Evolutionary conservation across 2,888 invertebrate genomes (phyloP), one percentile per base, ranked within the genome.

Genomic region (Cephonodes hylas): DNA sequence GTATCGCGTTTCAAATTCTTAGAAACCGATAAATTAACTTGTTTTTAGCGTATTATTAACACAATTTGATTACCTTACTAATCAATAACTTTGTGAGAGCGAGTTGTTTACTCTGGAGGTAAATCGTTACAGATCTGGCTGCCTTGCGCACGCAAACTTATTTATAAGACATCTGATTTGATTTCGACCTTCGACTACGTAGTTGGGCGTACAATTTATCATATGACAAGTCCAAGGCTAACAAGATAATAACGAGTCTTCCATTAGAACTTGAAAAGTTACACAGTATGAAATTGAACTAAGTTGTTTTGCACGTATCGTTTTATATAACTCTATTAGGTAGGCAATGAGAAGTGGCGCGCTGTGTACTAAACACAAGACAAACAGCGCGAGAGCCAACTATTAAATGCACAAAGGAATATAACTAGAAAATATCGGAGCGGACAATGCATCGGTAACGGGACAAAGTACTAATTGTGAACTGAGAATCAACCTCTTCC

Each of bases 391-490:
- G 83, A 84, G 83, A 86, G 82, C 75, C 76, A 81, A 75, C 80
- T 77, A 86, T 87, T 86, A 77, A 83, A 77, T 77, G 76, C 81
- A 89, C 88, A 89, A 89, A 88, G 89, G 87, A 77, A 81, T 81
- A 85, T 85, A 84, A 86, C 81, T 78, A 79, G 77, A 73, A 76
- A 79, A 85, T 85, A 86, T 81, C 83, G 86, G 81, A 80, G 84
- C 85, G 81, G 84, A 91, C 90, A 89, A 88, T 87, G 86, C 77
- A 80, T 74, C 73, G 73, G 84, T 91, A 92, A 91, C 91, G 90
- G 90, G 84, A 90, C 85, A 74, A 75, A 83, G 78, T 76, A 86
- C 90, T 90, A 86, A 91, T 91, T 89, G 85, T 86, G 87, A 87
- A 85, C 82, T 76, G 83, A 81, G 85, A 82, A 81, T 82, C 75